These are phyloP conservation scores for Drosophila ogumai DNA, from an alignment of 1,140 invertebrate species.

Conservation along the genomic window DNA sequence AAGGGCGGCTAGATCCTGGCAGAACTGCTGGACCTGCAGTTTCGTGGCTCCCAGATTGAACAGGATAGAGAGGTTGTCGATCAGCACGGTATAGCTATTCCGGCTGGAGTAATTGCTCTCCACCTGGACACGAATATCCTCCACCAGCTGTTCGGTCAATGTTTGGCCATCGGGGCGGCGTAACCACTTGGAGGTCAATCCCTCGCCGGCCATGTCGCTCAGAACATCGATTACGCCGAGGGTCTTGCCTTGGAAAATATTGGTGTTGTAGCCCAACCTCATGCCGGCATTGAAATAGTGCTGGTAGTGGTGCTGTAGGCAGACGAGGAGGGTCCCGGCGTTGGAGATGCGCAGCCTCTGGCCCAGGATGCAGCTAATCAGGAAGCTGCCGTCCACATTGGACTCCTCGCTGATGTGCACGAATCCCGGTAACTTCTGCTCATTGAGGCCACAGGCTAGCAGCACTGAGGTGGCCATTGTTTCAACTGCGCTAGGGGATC, in stretches of 20 bases:
- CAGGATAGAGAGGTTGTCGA: constrained; percentile 90
- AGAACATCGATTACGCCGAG: constrained; percentile 87
- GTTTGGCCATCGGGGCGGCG: constrained; percentile 55
- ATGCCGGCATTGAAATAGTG: constrained; percentile 91
- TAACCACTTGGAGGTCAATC: constrained; percentile 67
- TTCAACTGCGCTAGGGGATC: constrained; percentile 41
- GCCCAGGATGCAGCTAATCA: constrained; percentile 87
- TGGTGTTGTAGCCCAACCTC: constrained; percentile 90
- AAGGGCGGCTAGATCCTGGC: constrained; percentile 75
- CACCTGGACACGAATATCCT: constrained; percentile 66
- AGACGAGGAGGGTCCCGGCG: constrained; percentile 87
- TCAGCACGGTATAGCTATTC: constrained; percentile 86
- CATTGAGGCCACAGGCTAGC: constrained; percentile 87
- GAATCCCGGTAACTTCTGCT: constrained; percentile 86
- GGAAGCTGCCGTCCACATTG: constrained; percentile 89
- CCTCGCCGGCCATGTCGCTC: constrained; percentile 84
- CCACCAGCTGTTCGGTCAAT: constrained; percentile 66
- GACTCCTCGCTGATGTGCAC: constrained; percentile 89
- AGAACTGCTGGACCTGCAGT: constrained; percentile 79
- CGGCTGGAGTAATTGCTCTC: constrained; percentile 61
- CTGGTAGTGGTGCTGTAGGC: constrained; percentile 89
- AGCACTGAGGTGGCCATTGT: constrained; percentile 87
- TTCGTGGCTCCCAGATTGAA: constrained; percentile 87
- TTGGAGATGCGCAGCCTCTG: constrained; percentile 86
- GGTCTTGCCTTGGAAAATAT: constrained; percentile 86